Evolutionary conservation across 1,140 invertebrate genomes (phyloP).

Genomic region (Colletes latitarsis): DNA sequence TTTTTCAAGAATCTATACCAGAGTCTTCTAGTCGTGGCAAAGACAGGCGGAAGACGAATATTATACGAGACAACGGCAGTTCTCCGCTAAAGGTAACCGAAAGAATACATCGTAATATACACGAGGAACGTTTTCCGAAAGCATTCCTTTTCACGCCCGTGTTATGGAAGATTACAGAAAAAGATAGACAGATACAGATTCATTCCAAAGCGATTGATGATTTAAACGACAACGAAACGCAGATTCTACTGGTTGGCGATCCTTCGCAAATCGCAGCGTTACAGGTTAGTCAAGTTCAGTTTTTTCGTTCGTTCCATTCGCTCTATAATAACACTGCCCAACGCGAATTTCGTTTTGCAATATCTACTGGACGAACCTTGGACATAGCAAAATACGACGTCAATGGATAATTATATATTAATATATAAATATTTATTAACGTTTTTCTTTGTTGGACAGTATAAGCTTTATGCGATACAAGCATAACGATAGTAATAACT

Average conservation of each 20-base stretch:
- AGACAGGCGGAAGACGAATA: conserved; percentile 46
- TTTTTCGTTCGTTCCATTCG: too few relatives aligned
- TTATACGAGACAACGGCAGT: conserved; percentile 53
- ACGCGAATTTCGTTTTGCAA: too few relatives aligned
- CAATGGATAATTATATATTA: too few relatives aligned
- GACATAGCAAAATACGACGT: too few relatives aligned
- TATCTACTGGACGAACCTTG: too few relatives aligned
- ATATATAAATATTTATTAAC: too few relatives aligned
- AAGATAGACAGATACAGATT: conserved; percentile 66
- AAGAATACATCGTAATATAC: background rate
- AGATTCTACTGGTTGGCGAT: conserved; percentile 74
- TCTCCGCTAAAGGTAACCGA: conserved; percentile 19
- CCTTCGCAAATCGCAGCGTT: conserved; percentile 73
- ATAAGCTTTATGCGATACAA: too few relatives aligned
- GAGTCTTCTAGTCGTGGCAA: conserved; percentile 58
- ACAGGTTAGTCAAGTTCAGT: conserved; percentile 60
- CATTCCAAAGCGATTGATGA: conserved; percentile 61
- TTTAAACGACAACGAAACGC: conserved; percentile 69
- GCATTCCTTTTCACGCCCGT: conserved; percentile 1
- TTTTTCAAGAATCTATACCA: conserved; percentile 62
- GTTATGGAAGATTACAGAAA: conserved; percentile 35
- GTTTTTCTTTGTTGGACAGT: too few relatives aligned
- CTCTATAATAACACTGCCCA: too few relatives aligned
- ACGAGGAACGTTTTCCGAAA: conserved; percentile 29
- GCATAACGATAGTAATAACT: background rate